Base-by-base conservation (phyloP, 2,797 vertebrate species). In the Malurus splendens region DNA sequence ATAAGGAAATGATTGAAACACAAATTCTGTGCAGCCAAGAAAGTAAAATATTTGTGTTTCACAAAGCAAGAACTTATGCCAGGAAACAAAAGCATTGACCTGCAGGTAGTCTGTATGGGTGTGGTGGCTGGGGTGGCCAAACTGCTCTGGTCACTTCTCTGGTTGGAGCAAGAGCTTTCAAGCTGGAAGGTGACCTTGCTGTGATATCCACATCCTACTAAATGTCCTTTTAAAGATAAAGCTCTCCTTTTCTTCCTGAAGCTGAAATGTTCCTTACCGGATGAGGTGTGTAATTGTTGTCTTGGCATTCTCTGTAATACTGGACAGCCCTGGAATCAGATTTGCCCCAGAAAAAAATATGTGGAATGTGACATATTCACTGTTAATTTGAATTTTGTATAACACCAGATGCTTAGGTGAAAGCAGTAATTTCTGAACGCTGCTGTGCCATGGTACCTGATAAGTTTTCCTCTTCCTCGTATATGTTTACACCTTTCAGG, bases 201-300 rank as follows among this genome's bases (percentile, higher is more conserved):
- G 15, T 50, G 54, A 36, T 6, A 15, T 19, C 30, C 23, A 27
- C 16, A 12, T 41, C 44, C 7, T 15, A 75, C 12, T 33, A 65
- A 57, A 73, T 17, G 11, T 18, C 22, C 27, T 54, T 82, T 61
- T 25, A 32, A 82, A 82, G 41, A 51, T 42, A 5, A 70, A 54
- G 16, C 61, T n/a, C 5, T 62, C 33, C 15, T 42, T 12, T 20
- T 54, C 12, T 16, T 67, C 36, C 59, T 83, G 18, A 54, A 76
- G 19, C 9, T 65, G 47, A 54, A 52, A 38, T 20, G 10, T 25
- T 47, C 13, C 18, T 57, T 42, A 33, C 36, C 48, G 50, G 45
- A 32, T 19, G 12, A 65, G 44, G 72, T 1, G 0, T 24, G 12
- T 0, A 0, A 5, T 32, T 0, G 0, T 19, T 74, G 30, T 57